Percentiles rank a stretch among this genome's conserved stretches.
Evolutionary conservation across 2,797 vertebrate species (phyloP).

Genomic region (Aulostomus chinensis): DNA sequence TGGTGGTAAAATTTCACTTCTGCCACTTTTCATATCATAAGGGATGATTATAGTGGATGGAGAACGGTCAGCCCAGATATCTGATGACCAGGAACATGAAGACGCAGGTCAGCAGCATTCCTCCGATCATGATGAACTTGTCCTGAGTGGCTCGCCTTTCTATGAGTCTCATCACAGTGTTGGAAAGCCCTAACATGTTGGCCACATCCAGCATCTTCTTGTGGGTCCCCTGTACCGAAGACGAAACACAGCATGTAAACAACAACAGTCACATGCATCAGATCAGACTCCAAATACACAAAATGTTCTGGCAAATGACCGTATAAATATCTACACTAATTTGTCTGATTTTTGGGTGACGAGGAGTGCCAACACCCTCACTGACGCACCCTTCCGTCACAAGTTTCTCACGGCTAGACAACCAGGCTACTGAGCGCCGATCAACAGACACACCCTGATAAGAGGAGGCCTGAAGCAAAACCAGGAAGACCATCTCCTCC

Average conservation of each 20-base stretch:
- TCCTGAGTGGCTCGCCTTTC: slow-evolving; percentile 95
- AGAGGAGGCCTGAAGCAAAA: slow-evolving; percentile 59
- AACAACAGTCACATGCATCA: not conserved
- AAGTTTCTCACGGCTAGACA: slow-evolving; percentile 69
- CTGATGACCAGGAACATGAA: slow-evolving; percentile 91
- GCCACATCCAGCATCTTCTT: slow-evolving; percentile 98
- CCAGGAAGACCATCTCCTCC: slow-evolving; percentile 79
- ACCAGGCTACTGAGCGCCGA: slow-evolving; percentile 34
- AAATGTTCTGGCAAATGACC: slow-evolving; percentile 6
- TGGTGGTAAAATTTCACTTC: slow-evolving; percentile 31
- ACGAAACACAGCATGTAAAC: slow-evolving; percentile 8
- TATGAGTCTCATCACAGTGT: slow-evolving; percentile 96
- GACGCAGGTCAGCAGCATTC: slow-evolving; percentile 93
- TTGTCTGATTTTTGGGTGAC: slow-evolving; percentile 41
- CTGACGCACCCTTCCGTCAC: slow-evolving; percentile 38
- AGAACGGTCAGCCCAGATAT: slow-evolving; percentile 88
- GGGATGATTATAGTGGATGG: slow-evolving; percentile 50
- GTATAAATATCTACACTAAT: slow-evolving; percentile 29
- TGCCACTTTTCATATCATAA: slow-evolving; percentile 52
- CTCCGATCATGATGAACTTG: slow-evolving; percentile 96
- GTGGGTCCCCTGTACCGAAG: slow-evolving; percentile 87
- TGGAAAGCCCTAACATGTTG: slow-evolving; percentile 96
- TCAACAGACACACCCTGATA: slow-evolving; percentile 81
- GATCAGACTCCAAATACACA: not conserved
- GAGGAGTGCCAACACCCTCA: slow-evolving; percentile 38